phyloP scores from a whole-genome alignment of 2,113 vertebrate genomes.

The Plectropomus leopardus region DNA sequence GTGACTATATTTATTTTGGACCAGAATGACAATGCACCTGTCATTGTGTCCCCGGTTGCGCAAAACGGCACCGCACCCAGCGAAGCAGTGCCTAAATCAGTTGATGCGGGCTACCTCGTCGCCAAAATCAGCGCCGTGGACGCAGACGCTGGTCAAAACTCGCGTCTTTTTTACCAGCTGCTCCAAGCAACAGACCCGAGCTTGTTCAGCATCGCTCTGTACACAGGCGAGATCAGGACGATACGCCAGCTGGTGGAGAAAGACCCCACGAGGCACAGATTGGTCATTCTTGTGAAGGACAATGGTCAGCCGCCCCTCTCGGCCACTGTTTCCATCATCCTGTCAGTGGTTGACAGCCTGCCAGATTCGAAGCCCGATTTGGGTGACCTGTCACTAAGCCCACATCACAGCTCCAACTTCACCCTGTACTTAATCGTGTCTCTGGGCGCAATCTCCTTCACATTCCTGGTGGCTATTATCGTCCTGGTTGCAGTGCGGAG shows the following conservation, averaged over 20 bases:
- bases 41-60: slow-evolving; percentile 82
- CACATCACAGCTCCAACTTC: slow-evolving; percentile 83
- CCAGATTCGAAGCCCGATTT: slow-evolving; percentile 87
- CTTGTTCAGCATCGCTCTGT: slow-evolving; percentile 87
- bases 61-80: slow-evolving; percentile 83
- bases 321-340: slow-evolving; percentile 90
- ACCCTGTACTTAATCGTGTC: slow-evolving; percentile 90
- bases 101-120: slow-evolving; percentile 86
- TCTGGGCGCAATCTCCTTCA: slow-evolving; percentile 89
- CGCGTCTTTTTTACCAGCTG: slow-evolving; percentile 88
- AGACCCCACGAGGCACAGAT: slow-evolving; percentile 85
- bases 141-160: slow-evolving; percentile 88
- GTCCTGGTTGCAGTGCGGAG: slow-evolving; percentile 87
- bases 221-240: slow-evolving; percentile 88
- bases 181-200: slow-evolving; percentile 87
- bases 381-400: slow-evolving; percentile 85
- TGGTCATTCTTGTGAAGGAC: slow-evolving; percentile 90
- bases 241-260: slow-evolving; percentile 87
- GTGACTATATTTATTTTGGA: slow-evolving; percentile 88
- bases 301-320: slow-evolving; percentile 92
- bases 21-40: slow-evolving; percentile 89
- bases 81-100: slow-evolving; percentile 82
- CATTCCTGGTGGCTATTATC: slow-evolving; percentile 90
- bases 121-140: slow-evolving; percentile 85
- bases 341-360: slow-evolving; percentile 91